phyloP scores from a whole-genome alignment of 2,113 vertebrate genomes.

The Ciconia stormi region DNA sequence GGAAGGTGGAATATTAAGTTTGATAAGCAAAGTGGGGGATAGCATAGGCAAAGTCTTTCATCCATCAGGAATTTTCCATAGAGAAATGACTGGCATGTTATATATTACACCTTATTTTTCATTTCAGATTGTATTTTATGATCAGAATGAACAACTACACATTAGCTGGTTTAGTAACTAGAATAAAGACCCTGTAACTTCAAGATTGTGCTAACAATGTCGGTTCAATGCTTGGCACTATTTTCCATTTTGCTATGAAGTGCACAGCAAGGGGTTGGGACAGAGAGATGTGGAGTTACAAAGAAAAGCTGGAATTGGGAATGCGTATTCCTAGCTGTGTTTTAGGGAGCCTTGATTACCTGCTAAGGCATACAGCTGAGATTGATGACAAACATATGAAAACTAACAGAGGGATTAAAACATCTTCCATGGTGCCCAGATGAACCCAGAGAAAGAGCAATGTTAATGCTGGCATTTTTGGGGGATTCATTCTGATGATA shows the following conservation, averaged over 20 bases:
- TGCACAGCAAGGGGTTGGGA: too few relatives aligned
- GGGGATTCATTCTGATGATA: not conserved
- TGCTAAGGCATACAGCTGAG: not conserved
- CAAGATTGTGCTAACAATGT: rapidly evolving
- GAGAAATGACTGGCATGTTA: not conserved
- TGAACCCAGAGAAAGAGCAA: rapidly evolving
- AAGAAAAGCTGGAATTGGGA: not conserved
- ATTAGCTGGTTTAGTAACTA: not conserved
- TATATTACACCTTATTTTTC: rapidly evolving
- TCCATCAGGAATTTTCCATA: not conserved
- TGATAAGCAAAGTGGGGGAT: not conserved
- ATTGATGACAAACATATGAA: not conserved
- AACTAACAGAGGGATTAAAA: not conserved
- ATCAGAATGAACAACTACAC: not conserved
- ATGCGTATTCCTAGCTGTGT: not conserved
- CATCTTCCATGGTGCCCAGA: rapidly evolving
- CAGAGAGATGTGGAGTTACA: not conserved
- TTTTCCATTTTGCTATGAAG: not conserved
- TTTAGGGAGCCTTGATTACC: not conserved
- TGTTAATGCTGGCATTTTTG: too few relatives aligned
- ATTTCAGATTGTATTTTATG: not conserved
- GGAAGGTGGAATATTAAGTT: not conserved
- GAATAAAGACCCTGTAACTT: not conserved
- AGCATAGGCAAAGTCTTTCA: not conserved
- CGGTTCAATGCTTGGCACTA: rapidly evolving